Base-by-base conservation (phyloP, 2,888 invertebrate genomes). In the Eupithecia abbreviata region DNA sequence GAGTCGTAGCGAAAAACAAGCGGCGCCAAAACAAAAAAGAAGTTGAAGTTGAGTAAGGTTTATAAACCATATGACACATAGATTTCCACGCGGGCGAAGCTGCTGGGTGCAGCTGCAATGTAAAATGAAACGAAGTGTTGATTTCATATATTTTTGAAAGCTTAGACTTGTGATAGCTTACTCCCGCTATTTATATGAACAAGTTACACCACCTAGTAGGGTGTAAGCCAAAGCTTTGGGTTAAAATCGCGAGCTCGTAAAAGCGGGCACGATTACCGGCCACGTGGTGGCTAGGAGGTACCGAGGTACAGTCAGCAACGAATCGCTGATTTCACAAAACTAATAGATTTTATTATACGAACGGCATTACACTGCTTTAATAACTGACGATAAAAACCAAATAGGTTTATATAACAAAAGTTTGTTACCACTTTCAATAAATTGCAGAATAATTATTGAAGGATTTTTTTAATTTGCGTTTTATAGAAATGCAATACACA, bases 201-300 rank as follows among this genome's bases (percentile, higher is more conserved):
- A 18, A 18, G 58, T 18, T 58, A 58, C n/a, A 55, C 18, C 58
- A 12, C 62, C 30, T 62, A 62, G 62, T 62, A 62, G 62, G 65
- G 42, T 42, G 66, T 66, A 66, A 42, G 66, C 30, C 62, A 62
- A 62, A 66, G 66, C 42, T 15, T 42, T 3, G 66, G 15, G 15
- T 66, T 66, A 42, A 42, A 66, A 66, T 66, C 66, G 66, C 66
- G 66, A 42, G 76, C 62, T 84, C 82, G 82, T 85, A 62, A 84
- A 85, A 85, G 69, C 78, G 73, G 77, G 80, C 72, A 30, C 62
- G 62, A 66, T 70, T 75, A 72, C 74, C 43, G 51, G 79, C 80
- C 84, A 82, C 84, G 82, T 83, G 84, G 81, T 73, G 67, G 30
- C 62, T 9, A 10, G 30, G 10, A 62, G 10, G 55, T 51, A 51